Base-by-base conservation (phyloP, 2,888 invertebrate genomes). In the Panzeria rudis region DNA sequence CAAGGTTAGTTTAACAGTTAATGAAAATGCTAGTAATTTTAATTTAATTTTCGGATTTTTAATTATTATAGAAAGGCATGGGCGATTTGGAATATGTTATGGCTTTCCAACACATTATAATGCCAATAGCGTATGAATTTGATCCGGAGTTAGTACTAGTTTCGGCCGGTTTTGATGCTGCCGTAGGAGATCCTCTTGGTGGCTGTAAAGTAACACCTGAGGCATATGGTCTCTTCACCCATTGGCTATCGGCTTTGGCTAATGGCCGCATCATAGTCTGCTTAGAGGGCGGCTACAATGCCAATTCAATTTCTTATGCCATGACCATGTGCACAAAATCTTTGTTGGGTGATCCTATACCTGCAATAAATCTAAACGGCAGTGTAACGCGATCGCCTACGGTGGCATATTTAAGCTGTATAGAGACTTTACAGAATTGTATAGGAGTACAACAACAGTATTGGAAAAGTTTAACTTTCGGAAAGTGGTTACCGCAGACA, bases 211-310 rank as follows among this genome's bases (percentile, higher is more conserved):
- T 99, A 4, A 95, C 96, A 0, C 98, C 99, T 0, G 97, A 97
- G 92, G 96, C 97, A 81, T 99, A 96, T 92, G 98, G 96, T 0
- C 96, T 97, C 84, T 95, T 99, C 93, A 97, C 98, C 0, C 96
- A 97, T 82, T 94, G 97, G 93, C 93, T 99, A 6, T 95, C 95
- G 41, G 94, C 96, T 0, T 92, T 99, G 72, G 98, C 98, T 0
- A 95, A 95, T 88, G 98, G 99, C 0, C 95, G 95, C 68, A 91
- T 98, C 0, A 94, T 98, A 47, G 91, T 98, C 0, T 95, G 96
- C 23, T 93, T 98, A 7, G 98, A 98, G 93, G 99, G 99, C 23
- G 99, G 99, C 5, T 99, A 99, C 93, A 98, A 98, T 92, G 94
- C 97, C 47, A 95, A 95, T 86, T 96, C 98, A 25, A 96, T 98